A percentile compares a stretch with the other conserved stretches of the same genome.
These are phyloP conservation scores for Pygmarrhopalites habei DNA, from an alignment of 1,140 invertebrate species.

Conservation along the genomic window DNA sequence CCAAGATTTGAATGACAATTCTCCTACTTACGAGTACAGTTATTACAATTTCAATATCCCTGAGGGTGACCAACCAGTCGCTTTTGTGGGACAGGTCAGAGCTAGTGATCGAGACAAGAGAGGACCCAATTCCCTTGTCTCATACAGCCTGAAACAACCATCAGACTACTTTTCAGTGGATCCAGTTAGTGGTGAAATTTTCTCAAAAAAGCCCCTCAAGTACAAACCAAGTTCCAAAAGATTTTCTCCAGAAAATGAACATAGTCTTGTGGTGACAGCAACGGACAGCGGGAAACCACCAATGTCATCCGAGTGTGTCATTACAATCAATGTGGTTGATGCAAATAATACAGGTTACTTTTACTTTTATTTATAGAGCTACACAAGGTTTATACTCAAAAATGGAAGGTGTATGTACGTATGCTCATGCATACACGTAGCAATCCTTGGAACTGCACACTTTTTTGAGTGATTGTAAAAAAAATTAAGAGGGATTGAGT, in stretches of 20 bases:
- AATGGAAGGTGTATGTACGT: too few species aligned
- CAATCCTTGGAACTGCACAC: too few species aligned
- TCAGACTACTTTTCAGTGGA: constrained; percentile 86
- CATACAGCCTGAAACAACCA: constrained; percentile 80
- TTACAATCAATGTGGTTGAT: constrained; percentile 81
- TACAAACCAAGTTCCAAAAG: constrained; percentile 64
- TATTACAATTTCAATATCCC: constrained; percentile 85
- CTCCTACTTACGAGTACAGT: constrained; percentile 79
- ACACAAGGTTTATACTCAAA: too few species aligned
- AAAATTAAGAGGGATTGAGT: too few species aligned
- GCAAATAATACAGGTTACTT: too few species aligned
- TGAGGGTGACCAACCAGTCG: constrained; percentile 66
- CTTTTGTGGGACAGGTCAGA: constrained; percentile 78
- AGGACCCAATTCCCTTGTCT: constrained; percentile 87
- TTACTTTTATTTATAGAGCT: too few species aligned
- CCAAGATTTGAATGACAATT: constrained; percentile 86
- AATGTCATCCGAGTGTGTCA: constrained; percentile 71
- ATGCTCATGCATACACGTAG: too few species aligned
- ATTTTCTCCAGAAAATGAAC: constrained; percentile 78
- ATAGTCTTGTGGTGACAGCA: constrained; percentile 69
- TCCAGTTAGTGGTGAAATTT: constrained; percentile 79
- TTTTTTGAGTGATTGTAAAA: too few species aligned
- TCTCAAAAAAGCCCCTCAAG: constrained; percentile 69
- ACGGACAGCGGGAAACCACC: constrained; percentile 90
- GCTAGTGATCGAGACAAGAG: constrained; percentile 84